Evolutionary conservation across 2,888 invertebrate species (phyloP), one percentile per base, ranked within the genome.

Genomic region (Eristalis pertinax): DNA sequence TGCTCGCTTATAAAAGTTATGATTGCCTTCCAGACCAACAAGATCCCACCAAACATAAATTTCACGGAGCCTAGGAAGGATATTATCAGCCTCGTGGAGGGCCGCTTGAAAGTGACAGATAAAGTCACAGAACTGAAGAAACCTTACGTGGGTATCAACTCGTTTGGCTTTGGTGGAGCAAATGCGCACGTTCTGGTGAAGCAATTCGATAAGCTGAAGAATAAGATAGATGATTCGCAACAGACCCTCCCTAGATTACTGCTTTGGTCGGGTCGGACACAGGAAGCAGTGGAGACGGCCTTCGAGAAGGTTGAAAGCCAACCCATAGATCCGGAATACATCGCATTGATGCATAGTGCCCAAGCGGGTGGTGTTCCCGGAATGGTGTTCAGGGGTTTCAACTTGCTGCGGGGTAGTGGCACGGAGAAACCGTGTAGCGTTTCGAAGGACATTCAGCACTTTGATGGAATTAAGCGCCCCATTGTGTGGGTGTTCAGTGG

Each of bases 401-500:
- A 95, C 0, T 90, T 97, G 1, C 89, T 89, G 13, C 67, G 76
- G 0, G 89, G 89, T 24, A 80, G 58, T 70, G 81, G 88, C 13
- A 64, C 84, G 1, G 68, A 80, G 0, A 87, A 88, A 35, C 89
- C 91, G 1, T 64, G 93, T 0, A 91, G 93, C 0, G 88, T 94
- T 0, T 90, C 93, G 0, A 94, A 94, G 35, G 94, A 95, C 38
- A 92, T 94, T n/a, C 94, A 95, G 89, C 95, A 95, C 91, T 95
- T 94, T 91, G 93, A 95, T 0, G 95, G 95, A 0, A 93, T 94
- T 0, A 94, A 94, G 68, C 94, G 96, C 0, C 97, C 97, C 0
- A 94, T 98, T 0, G 98, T 97, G 95, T 97, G 96, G 93, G 95
- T 98, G 63, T 98, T 98, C 93, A 97, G 98, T 70, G 98, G 98